Evolutionary conservation across 2,888 invertebrate genomes (phyloP), one percentile per base, ranked within the genome.

Genomic region (Melangyna quadrimaculata): DNA sequence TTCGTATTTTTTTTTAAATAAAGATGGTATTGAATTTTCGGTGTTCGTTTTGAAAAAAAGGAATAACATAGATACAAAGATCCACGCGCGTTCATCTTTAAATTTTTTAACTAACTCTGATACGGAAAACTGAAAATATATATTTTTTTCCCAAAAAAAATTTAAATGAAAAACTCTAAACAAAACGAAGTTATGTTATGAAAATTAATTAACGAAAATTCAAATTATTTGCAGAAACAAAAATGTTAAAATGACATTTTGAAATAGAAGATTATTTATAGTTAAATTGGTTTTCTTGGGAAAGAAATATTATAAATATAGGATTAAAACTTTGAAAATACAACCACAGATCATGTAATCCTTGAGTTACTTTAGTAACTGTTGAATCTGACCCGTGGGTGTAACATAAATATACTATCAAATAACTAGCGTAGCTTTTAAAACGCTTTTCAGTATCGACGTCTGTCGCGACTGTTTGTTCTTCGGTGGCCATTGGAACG

Each of bases 391-490:
- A 72, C 17, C 51, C 19, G 75, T 84, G 80, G 79, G 55, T 72
- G 79, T 45, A 71, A 80, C 48, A 86, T 70, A 72, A 48, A 57
- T 70, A 73, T 70, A 69, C 63, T 78, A 78, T 80, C 12, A 75
- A 80, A 61, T 45, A 59, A 10, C 61, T 63, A 69, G 78, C 72
- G 73, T 63, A 72, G 59, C 10, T 24, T 24, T 40, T 35, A 51
- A 55, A 61, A 59, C 57, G 51, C 67, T 35, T 57, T 74, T 87
- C 90, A 92, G 89, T 92, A 92, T 84, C 92, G 91, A 79, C 92
- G 89, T 87, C 91, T 89, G 88, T 92, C 91, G 82, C 91, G 90
- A 88, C 91, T 91, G 63, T 90, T 90, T 55, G 92, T 90, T 83
- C 89, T 87, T 75, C 88, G 88, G 75, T 89, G 89, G 80, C 89